Base-by-base conservation (phyloP, 53 echinoderm and acorn worm species). In the Paelopatides confundens region DNA sequence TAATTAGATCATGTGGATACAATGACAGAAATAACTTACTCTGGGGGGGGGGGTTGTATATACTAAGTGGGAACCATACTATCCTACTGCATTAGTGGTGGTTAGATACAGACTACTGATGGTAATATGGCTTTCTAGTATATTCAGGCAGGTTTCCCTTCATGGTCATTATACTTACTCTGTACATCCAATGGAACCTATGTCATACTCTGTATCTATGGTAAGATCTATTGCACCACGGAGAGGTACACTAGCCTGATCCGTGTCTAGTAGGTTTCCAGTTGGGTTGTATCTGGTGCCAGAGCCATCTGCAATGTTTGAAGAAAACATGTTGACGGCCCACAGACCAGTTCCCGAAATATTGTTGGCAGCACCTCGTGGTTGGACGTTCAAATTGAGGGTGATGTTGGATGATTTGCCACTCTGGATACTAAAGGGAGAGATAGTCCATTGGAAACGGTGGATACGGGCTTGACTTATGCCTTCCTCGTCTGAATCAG, bases 261-360 rank as follows among this genome's bases (percentile, higher is more conserved):
- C 17, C n/a, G 37, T 5, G 7, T 35, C 30, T 62, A 83, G 15
- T 27, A 83, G 64, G 39, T 83, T 38, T 6, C 38, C 62, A 6
- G 6, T 36, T 27, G 23, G 65, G 14, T 31, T 46, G 47, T 83
- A 63, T 33, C 65, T 83, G 21, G 8, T 17, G 23, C 84, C 84
- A 83, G 27, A 28, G 5, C 84, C 84, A 18, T 83, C 63, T 24
- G n/a, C 10, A 38, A 35, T 83, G 37, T 34, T 31, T 23, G 84
- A 63, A 24, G 62, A 90, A 65, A 87, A 93, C 47, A 93, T 52
- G 13, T 89, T 86, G 2, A 93, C 87, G 8, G 86, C 36, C 93
- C 93, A 93, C 15, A 93, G 71, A 58, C 90, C 87, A 24, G 23
- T 58, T 4, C 93, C 93, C 5, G 35, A 70, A 62, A 93, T 89